Base-by-base conservation (phyloP, 1,140 invertebrate species). In the Orius laevigatus region DNA sequence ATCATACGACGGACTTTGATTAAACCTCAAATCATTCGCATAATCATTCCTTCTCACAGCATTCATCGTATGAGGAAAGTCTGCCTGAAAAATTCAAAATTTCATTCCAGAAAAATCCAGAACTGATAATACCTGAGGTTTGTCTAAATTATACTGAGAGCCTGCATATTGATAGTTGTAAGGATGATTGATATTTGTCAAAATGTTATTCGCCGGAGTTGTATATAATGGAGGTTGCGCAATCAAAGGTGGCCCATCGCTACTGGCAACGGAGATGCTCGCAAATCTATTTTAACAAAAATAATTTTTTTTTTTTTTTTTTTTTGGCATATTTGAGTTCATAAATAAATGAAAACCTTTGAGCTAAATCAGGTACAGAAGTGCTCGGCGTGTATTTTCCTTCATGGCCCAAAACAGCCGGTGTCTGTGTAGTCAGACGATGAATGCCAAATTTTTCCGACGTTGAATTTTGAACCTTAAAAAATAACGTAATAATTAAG, bases 301-400 rank as follows among this genome's bases (percentile, higher is more conserved):
- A 14, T 39, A 39, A 5, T 9, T 14, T 39, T 39, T 16, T 6
- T 5, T n/a, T 18, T 18, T 3, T 15, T 5, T 48, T 19, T 39
- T 5, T 34, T 48, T 14, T 14, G 38, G 15, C 11, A 48, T 48
- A 11, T 48, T n/a, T n/a, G n/a, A n/a, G n/a, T n/a, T n/a, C n/a
- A n/a, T n/a, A n/a, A n/a, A n/a, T 52, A 62, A n/a, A 25, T 25
- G 3, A 25, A 25, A 25, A 79, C 78, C 77, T 77, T 56, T 80
- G 75, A 20, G 77, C 76, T 59, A 82, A 69, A 66, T 81, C 76
- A 52, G 79, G 78, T 50, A 81, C 77, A 50, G 79, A 81, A 63
- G 76, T 78, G 63, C 76, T 83, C 1, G 79, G 79, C 12, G 80
- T 83, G 60, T 82, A 84, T 65, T 83, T 84, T 46, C 80, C 80